Evolutionary conservation across 2,113 vertebrate genomes (phyloP), one percentile per base, ranked within the genome.

Genomic region (Corythornis madagascariensis): DNA sequence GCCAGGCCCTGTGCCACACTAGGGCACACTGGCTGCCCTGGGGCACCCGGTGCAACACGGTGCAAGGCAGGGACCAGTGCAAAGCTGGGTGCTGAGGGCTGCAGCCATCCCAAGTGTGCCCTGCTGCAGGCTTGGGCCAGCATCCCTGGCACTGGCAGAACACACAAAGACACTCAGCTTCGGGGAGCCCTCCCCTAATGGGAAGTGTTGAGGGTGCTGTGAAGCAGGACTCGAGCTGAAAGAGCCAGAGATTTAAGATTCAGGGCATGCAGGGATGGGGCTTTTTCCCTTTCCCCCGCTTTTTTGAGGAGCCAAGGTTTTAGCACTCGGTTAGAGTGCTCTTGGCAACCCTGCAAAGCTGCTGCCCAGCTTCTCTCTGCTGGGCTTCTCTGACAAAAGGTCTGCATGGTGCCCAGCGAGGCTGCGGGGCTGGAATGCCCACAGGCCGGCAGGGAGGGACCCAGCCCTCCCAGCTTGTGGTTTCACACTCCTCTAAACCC

Each of bases 191-290:
- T 72, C 25, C 73, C 65, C 55, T 5, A n/a, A 10, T 1, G 18
- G 79, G 22, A 76, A 65, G 26, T n/a, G 8, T 9, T 5, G 43
- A n/a, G 53, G 48, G 19, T 42, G 55, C 88, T 67, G 88, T 79
- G 93, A 29, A 70, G 69, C 76, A 38, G 53, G 35, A 10, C 17
- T 7, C 0, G 7, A 45, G 83, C 65, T 89, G 82, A 88, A 95
- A 92, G 77, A 24, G 73, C 4, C 4, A 13, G 15, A 69, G 12
- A 89, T 97, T 95, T 95, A 88, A 83, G 25, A 96, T 97, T 96
- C 96, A 84, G 81, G 55, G 53, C 95, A 95, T 57, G 93, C 33
- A 33, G 29, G 56, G 48, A 89, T 50, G 2, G 12, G 47, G 53
- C 10, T 86, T 88, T 92, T 77, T 50, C 20, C 9, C 48, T 76